Evolutionary conservation across 1,140 invertebrate genomes (phyloP).

Genomic region (Ceratosolen fusciceps): DNA sequence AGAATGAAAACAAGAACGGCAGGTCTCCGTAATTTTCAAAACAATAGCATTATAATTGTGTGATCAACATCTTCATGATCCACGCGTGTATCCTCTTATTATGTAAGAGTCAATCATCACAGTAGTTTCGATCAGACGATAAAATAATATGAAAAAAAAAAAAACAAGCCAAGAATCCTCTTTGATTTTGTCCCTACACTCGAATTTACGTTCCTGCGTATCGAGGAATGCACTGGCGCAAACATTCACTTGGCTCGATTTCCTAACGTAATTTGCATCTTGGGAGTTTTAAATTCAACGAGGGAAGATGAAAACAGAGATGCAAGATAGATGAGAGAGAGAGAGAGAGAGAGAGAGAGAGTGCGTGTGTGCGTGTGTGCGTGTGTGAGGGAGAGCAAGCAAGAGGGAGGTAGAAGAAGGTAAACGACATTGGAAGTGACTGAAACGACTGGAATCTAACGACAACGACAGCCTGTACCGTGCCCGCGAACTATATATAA

Average conservation of each 20-base stretch:
- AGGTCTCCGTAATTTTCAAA: not conserved
- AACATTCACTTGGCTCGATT: not conserved
- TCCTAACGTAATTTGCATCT: not conserved
- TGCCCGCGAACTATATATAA: conserved; percentile 21
- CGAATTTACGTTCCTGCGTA: not conserved
- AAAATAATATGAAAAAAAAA: not conserved
- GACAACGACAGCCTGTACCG: not conserved
- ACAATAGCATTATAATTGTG: not conserved
- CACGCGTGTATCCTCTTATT: not conserved
- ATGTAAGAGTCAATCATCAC: not conserved
- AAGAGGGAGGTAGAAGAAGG: not conserved
- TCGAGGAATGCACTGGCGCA: not conserved
- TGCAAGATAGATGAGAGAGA: too few species aligned
- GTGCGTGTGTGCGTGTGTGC: too few species aligned
- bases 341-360: too few species aligned
- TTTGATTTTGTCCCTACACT: not conserved
- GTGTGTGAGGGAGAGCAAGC: not conserved
- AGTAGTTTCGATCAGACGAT: not conserved
- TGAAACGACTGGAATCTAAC: too few species aligned
- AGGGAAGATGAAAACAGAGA: too few species aligned
- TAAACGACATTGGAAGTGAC: not conserved
- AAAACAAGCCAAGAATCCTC: not conserved
- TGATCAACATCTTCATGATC: not conserved
- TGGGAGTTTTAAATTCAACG: not conserved
- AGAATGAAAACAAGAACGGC: not conserved